Conservation (phyloP, 2,797 vertebrate species). For the Dermochelys coriacea region DNA sequence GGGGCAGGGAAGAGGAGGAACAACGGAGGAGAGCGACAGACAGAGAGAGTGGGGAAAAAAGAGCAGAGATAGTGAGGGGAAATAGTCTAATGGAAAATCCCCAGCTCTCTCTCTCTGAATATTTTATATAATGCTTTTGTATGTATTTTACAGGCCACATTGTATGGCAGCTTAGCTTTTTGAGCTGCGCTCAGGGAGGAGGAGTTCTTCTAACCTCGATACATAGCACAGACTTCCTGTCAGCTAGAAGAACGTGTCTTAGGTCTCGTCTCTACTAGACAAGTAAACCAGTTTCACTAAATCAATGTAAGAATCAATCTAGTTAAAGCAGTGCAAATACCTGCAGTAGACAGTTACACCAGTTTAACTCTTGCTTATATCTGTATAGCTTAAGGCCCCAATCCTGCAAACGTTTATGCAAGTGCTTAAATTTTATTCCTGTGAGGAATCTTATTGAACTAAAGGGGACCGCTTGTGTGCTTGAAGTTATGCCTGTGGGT, state of each 20-base stretch:
- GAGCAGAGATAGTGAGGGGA: background rate
- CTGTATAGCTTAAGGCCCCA: background rate
- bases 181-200: background rate
- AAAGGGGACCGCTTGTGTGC: background rate
- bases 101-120: background rate
- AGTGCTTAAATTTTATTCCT: slow-evolving; percentile 6
- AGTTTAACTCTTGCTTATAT: slow-evolving; percentile 14
- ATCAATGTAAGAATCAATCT: slow-evolving; percentile 17
- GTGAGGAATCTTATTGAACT: background rate
- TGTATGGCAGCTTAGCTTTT: background rate
- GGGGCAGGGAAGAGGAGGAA: background rate
- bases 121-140: background rate
- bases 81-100: background rate
- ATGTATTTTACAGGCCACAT: background rate
- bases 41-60: background rate
- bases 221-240: background rate
- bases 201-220: background rate
- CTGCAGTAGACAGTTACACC: slow-evolving; percentile 30
- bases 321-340: slow-evolving; percentile 34
- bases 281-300: slow-evolving; percentile 39
- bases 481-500: background rate
- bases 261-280: background rate
- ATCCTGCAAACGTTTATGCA: background rate
- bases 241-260: slow-evolving; percentile 23
- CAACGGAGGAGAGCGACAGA: background rate